Base-by-base conservation (phyloP, 2,888 invertebrate species). In the Ceriagrion tenellum region DNA sequence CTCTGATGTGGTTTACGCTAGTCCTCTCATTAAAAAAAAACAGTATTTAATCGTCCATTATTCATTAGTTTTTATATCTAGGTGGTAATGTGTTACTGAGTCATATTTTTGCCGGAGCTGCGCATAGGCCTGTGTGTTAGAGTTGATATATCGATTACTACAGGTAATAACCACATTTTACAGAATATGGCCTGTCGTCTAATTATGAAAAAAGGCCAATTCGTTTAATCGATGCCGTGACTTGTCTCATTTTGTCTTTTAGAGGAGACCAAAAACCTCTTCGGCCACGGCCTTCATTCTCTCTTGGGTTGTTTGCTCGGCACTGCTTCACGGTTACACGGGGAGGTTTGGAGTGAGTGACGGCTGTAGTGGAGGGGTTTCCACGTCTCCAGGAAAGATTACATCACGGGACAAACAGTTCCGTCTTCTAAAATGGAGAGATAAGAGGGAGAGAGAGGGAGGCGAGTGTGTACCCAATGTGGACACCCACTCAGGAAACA, bases 351-450 rank as follows among this genome's bases (percentile, higher is more conserved):
- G 59, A 1, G 20, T 2, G 59, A 12, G 59, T 10, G 59, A 59
- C 18, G 13, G 69, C 18, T 26, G 40, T 56, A 23, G 40, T 47
- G 23, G 40, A 88, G 20, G 40, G 88, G 88, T 40, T 13, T 47
- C 26, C 47, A 40, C 4, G 88, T 26, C 40, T 2, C 47, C 47
- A 4, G 47, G 88, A 40, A 88, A 69, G 69, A 93, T 93, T 74
- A 93, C 93, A 74, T 93, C 93, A 93, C 47, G 69, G 47, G 69
- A 47, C 47, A 93, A 59, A 93, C 63, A 93, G n/a, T 69, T 59
- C 90, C 59, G 18, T 30, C 90, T 91, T 47, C 55, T 59, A 18
- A 26, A 91, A 91, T 91, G 47, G 69, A n/a, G 69, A 93, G 93
- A 40, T 63, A 93, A 74, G 63, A 91, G 59, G 59, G 59, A 74